These are phyloP conservation scores for roundworm (Caenorhabditis elegans) DNA, from an alignment of 1,140 invertebrate species.

Conservation along the genomic window WBcel235 BX284605.5:3314501-3315000, in stretches of 20 bases:
- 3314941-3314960: neutral
- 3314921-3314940: neutral
- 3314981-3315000: too few species aligned
- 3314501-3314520: too few species aligned
- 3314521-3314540: too few species aligned
- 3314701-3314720: neutral
- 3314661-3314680: neutral
- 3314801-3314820: too few species aligned
- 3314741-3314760: too few species aligned
- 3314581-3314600: neutral
- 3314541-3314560: neutral
- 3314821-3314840: neutral
- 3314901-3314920: neutral
- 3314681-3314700: neutral
- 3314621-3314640: neutral
- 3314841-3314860: neutral
- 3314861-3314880: neutral
- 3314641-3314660: neutral
- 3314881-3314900: neutral
- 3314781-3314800: too few species aligned
- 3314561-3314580: constrained; percentile 10
- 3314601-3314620: neutral
- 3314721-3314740: too few species aligned
- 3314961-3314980: too few species aligned
- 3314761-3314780: too few species aligned